Evolutionary conservation across 37 sponge, comb jelly and placozoan genomes (phyloP), one percentile per base, ranked within the genome.

Genomic region (Ianthella basta): DNA sequence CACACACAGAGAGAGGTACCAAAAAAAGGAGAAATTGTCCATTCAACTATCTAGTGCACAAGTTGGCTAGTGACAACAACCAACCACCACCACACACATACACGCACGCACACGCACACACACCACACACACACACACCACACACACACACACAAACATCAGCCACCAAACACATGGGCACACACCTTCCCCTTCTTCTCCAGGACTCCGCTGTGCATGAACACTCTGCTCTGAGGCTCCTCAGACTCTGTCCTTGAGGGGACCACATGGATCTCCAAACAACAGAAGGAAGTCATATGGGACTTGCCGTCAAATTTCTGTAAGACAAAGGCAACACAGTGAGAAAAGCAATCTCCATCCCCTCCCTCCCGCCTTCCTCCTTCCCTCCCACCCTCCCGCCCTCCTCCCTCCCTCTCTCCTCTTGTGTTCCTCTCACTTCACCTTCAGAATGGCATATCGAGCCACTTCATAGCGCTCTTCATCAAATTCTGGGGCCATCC

Each of bases 371-470:
- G 25, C 60, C 8, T 60, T 15, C 54, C 32, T n/a, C 79, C 41
- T 41, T 10, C 79, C 33, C 55, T 10, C 79, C 33, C 79, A 10
- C 79, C 8, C 79, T 1, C 79, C n/a, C 79, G 10, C 79, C 29
- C 70, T 40, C 15, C 69, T 67, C 56, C 37, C 59, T 40, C 40
- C n/a, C n/a, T n/a, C n/a, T n/a, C n/a, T n/a, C n/a, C n/a, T n/a
- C n/a, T n/a, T n/a, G n/a, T n/a, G n/a, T n/a, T n/a, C n/a, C n/a
- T n/a, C n/a, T n/a, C n/a, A n/a, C n/a, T n/a, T n/a, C 57, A 93
- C 94, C 80, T 91, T 94, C 57, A 94, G 60, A 41, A 89, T 86
- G 20, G 87, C 79, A 84, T 89, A 81, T 85, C 92, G 77, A n/a
- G 92, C 92, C 53, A 94, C 80, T 32, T 91, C 92, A 81, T 91